Base-by-base conservation (phyloP, 2,888 invertebrate genomes). In the Xylocampa areola region DNA sequence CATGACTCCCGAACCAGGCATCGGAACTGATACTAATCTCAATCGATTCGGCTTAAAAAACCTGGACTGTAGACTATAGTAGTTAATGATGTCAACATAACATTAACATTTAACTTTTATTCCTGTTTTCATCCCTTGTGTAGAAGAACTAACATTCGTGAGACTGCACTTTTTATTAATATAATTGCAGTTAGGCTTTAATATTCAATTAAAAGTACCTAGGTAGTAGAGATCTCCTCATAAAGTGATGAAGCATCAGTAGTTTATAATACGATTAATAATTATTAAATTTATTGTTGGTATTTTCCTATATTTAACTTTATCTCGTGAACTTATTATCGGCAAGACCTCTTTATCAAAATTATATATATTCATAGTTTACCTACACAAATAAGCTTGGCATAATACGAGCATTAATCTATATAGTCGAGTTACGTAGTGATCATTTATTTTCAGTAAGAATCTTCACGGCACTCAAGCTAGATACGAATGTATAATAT, bases 271-370 rank as follows among this genome's bases (percentile, higher is more conserved):
- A 66, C 51, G 49, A 69, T 73, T 74, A 73, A 71, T 61, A 61
- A 51, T n/a, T n/a, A n/a, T n/a, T n/a, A n/a, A n/a, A n/a, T 77
- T 70, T 75, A 73, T 71, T 60, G 77, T 79, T 80, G 86, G 85
- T 77, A 88, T 89, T 89, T 90, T 89, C 87, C 88, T 89, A 89
- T 87, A 90, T 89, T 86, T 86, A 87, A 86, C 80, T 88, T n/a
- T 91, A 91, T 91, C 91, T 81, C 80, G 69, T 92, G 92, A 92
- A 91, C 92, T 88, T 82, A 70, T 69, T 90, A 91, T 92, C 91
- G 74, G 76, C 61, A 79, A 90, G 92, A 91, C 92, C 92, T 81
- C 88, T 83, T 90, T 93, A 91, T 92, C 92, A 72, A 84, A 85
- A 80, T 82, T 85, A 73, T 84, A 53, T 62, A 53, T 44, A 69